These are phyloP conservation scores for Callyntrura guangdongensis DNA, from an alignment of 2,888 invertebrate genomes.

Conservation along the genomic window DNA sequence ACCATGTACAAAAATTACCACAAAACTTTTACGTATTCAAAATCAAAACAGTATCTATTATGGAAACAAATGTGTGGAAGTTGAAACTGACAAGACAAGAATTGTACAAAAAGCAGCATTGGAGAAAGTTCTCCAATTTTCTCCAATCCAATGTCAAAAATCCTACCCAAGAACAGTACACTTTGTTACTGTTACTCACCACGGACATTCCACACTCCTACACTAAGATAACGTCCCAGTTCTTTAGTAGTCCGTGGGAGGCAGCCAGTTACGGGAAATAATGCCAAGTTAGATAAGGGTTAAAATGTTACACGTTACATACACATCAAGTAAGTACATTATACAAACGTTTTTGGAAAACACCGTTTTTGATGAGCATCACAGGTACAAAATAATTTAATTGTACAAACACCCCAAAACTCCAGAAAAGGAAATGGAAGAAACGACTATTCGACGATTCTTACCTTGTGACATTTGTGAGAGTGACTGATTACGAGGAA, in stretches of 20 bases:
- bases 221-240: slow-evolving; percentile 84
- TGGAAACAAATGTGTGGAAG: neutral
- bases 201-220: slow-evolving; percentile 84
- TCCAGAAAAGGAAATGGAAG: neutral
- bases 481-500: slow-evolving; percentile 84
- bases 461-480: slow-evolving; percentile 84
- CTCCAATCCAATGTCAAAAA: too few relatives aligned
- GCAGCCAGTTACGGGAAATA: slow-evolving; percentile 67
- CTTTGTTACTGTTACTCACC: slow-evolving; percentile 82
- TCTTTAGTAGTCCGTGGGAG: slow-evolving; percentile 80
- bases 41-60: neutral
- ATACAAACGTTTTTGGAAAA: neutral
- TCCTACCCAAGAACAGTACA: neutral
- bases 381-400: too few relatives aligned
- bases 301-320: neutral
- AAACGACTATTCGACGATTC: neutral
- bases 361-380: too few relatives aligned
- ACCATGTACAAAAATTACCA: too few relatives aligned
- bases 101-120: neutral
- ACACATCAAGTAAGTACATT: neutral
- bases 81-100: neutral
- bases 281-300: slow-evolving; percentile 32
- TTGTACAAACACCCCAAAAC: too few relatives aligned
- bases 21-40: too few relatives aligned
- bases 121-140: slow-evolving; percentile 16